Base-by-base conservation (phyloP, 2,888 invertebrate genomes). In the Pristionchus entomophagus region DNA sequence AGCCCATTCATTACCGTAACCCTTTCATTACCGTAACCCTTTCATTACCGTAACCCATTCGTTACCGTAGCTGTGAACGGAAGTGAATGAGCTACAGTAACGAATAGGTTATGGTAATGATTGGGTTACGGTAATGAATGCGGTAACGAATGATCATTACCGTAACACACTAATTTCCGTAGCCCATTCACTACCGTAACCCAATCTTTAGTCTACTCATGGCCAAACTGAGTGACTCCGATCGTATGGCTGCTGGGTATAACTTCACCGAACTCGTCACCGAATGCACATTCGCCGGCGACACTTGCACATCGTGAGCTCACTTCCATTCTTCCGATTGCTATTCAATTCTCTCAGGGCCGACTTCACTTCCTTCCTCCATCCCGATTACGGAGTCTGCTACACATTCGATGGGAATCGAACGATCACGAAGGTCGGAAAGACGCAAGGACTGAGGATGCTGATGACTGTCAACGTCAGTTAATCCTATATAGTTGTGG, bases 311-410 rank as follows among this genome's bases (percentile, higher is more conserved):
- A 3, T 82, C 82, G 82, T 82, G 6, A 82, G 82, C 59, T 19
- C 0, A 22, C 32, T 2, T 22, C 26, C 22, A 51, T 14, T 80
- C n/a, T 12, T 3, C n/a, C 69, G 38, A n/a, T 10, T 77, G 19
- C 14, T 32, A 10, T 65, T 35, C 2, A 1, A 65, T 59, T 35
- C 32, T 59, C 22, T 35, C 41, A 82, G 82, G 17, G 38, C 82
- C 26, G 56, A 82, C 29, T 82, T 82, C 59, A 82, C 82, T 19
- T n/a, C 53, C n/a, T 82, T 82, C 59, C 82, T 82, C 17, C 82
- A 82, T 32, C 56, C 82, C 10, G 82, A 82, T n/a, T 82, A 82
- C 59, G 82, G 82, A 32, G 59, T 82, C 35, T 82, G 82, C 82
- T 82, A 38, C 59, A 59, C 82, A 0, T 82, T 82, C 59, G 38